Evolutionary conservation across 2,797 vertebrate species (phyloP).

Genomic region (Acrossocheilus fasciatus): DNA sequence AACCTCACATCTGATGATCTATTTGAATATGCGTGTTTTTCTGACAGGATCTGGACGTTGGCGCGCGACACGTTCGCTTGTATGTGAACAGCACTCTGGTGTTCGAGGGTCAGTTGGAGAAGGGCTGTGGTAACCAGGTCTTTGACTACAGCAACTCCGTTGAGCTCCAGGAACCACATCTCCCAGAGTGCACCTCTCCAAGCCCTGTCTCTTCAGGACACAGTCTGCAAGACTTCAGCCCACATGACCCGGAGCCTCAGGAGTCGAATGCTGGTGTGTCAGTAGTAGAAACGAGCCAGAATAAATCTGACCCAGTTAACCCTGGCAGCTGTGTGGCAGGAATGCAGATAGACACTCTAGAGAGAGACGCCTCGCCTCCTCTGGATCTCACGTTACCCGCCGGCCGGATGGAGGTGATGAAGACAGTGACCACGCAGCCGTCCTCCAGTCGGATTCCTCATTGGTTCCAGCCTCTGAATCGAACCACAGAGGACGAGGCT

Average conservation of each 20-base stretch:
- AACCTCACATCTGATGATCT: not conserved
- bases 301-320: constrained; percentile 55
- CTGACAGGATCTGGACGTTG: constrained; percentile 85
- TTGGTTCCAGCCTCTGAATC: constrained; percentile 83
- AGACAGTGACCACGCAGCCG: constrained; percentile 78
- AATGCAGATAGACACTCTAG: constrained; percentile 43
- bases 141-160: constrained; percentile 82
- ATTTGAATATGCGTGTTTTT: not conserved
- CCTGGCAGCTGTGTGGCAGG: constrained; percentile 54
- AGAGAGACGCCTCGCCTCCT: constrained; percentile 41
- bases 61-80: constrained; percentile 86
- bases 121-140: constrained; percentile 82
- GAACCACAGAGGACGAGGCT: constrained; percentile 66
- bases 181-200: constrained; percentile 71
- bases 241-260: constrained; percentile 57
- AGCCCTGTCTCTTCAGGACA: constrained; percentile 74
- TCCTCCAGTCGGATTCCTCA: constrained; percentile 76
- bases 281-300: constrained; percentile 10
- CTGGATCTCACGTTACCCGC: constrained; percentile 71
- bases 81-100: constrained; percentile 89
- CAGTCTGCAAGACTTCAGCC: constrained; percentile 67
- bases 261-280: constrained; percentile 52
- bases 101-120: constrained; percentile 88
- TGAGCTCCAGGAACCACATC: constrained; percentile 74
- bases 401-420: constrained; percentile 66